Conservation (phyloP, 2,888 invertebrate genomes). For the Eilema caniola region DNA sequence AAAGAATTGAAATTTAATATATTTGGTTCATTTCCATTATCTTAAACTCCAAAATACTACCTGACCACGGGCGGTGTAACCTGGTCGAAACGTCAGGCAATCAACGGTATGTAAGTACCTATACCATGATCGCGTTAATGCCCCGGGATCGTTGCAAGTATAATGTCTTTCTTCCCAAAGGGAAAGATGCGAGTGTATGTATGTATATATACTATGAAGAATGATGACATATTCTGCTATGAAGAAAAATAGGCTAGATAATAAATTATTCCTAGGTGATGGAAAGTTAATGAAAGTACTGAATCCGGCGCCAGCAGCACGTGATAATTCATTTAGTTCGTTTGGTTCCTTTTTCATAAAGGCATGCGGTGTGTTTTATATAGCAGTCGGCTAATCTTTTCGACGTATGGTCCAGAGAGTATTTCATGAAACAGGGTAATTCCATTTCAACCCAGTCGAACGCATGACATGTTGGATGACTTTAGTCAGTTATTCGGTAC, state of each 20-base stretch:
- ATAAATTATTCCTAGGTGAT: constrained; percentile 23
- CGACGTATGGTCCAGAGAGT: constrained; percentile 49
- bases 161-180: too few species aligned
- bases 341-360: constrained; percentile 57
- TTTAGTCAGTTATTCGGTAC: too few species aligned
- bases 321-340: constrained; percentile 62
- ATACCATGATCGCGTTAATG: too few species aligned
- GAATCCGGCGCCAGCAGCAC: constrained; percentile 44
- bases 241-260: neutral
- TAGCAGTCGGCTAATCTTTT: constrained; percentile 52
- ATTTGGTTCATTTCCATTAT: constrained; percentile 29
- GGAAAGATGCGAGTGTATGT: neutral
- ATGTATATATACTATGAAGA: neutral
- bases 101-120: too few species aligned
- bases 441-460: constrained; percentile 38
- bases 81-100: too few species aligned
- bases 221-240: too few species aligned
- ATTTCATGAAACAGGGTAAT: constrained; percentile 47
- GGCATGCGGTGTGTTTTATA: constrained; percentile 48
- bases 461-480: constrained; percentile 22
- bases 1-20: constrained; percentile 70
- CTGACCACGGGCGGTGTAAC: too few species aligned
- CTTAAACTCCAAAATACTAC: neutral
- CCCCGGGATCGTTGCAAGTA: neutral
- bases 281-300: constrained; percentile 59